A percentile compares a stretch with the other conserved stretches of the same genome.
phyloP scores from a whole-genome alignment of 2,888 invertebrate genomes.

The Andrena chrysosceles region DNA sequence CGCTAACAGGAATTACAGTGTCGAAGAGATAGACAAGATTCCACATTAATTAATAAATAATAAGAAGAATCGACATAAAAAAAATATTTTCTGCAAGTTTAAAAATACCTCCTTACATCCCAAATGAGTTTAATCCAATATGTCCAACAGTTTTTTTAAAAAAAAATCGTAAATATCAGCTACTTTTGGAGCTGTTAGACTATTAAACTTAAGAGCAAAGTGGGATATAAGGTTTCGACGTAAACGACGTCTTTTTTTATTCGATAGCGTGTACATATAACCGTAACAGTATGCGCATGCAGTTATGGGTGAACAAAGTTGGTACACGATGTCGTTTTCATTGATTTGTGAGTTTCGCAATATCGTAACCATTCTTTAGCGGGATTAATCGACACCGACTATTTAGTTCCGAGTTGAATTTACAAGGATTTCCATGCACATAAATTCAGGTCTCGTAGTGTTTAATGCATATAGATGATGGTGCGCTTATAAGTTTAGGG shows the following conservation, averaged over 20 bases:
- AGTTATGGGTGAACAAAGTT: neutral
- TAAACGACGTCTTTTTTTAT: neutral
- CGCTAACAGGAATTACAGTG: too few relatives aligned
- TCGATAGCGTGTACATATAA: neutral
- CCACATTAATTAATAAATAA: neutral
- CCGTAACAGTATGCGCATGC: neutral
- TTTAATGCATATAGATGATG: neutral
- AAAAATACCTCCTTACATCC: too few relatives aligned
- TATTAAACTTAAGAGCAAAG: neutral
- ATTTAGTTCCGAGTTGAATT: neutral
- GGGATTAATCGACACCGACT: neutral
- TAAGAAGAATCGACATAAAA: neutral
- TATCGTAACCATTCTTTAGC: neutral
- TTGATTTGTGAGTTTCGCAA: neutral
- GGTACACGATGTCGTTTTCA: neutral
- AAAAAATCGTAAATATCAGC: too few relatives aligned
- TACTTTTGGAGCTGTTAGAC: too few relatives aligned
- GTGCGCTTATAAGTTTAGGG: neutral
- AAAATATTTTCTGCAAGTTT: too few relatives aligned
- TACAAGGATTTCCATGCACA: neutral
- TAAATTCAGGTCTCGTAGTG: neutral
- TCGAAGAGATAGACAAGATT: neutral
- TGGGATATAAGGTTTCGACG: neutral
- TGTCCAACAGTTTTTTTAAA: too few relatives aligned
- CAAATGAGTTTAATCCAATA: too few relatives aligned